Conservation (phyloP, 2,113 vertebrate species). For the Microcebus tavaratra region DNA sequence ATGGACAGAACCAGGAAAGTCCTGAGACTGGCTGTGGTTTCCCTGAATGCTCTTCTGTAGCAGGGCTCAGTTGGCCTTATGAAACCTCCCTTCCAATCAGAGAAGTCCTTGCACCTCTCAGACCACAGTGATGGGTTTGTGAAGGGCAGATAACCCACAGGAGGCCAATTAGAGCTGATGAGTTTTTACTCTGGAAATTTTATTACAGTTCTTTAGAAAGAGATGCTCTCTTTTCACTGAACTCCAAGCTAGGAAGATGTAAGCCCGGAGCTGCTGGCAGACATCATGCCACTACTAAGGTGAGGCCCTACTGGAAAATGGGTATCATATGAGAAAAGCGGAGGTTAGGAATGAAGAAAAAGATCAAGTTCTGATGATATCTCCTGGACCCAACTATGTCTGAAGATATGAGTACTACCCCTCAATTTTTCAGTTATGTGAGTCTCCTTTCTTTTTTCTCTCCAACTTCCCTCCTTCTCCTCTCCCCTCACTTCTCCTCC, state of each 20-base stretch:
- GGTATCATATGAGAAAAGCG: neutral
- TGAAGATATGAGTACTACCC: neutral
- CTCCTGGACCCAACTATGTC: neutral
- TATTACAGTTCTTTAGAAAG: neutral
- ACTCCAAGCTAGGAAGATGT: neutral
- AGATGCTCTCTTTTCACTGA: neutral
- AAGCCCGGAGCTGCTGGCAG: neutral
- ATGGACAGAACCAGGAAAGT: neutral
- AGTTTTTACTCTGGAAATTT: slow-evolving; percentile 10
- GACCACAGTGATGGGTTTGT: neutral
- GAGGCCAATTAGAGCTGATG: neutral
- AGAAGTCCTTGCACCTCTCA: neutral
- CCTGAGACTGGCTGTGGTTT: neutral
- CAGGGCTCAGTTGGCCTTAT: neutral
- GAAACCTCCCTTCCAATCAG: neutral
- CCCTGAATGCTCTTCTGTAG: neutral
- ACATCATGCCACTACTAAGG: neutral
- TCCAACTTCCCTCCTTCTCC: neutral
- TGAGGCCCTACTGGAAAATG: neutral
- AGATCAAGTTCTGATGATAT: neutral
- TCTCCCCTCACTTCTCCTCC: too few relatives aligned
- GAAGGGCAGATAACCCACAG: neutral
- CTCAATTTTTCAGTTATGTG: neutral
- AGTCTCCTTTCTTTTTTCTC: neutral
- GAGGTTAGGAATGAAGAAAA: neutral